A percentile compares a stretch with the other conserved stretches of the same genome.
phyloP scores from a whole-genome alignment of 2,888 invertebrate species.

The Dicyrtomina minuta region DNA sequence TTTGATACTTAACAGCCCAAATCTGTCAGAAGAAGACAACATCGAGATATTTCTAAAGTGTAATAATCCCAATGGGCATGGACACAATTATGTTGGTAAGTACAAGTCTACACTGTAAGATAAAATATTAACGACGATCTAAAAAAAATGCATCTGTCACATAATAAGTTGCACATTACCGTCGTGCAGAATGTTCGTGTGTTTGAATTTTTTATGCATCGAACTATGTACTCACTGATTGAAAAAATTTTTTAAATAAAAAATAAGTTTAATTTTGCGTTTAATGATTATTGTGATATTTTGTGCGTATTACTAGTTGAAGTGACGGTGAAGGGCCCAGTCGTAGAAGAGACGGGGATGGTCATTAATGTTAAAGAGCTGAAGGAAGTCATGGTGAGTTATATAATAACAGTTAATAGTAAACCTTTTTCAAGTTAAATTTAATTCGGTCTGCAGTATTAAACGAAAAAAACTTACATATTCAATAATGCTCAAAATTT shows the following conservation, averaged over 20 bases:
- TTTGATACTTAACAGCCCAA: conserved; percentile 62
- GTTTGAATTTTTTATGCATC: neutral
- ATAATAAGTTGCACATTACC: neutral
- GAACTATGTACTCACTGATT: neutral
- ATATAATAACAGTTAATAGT: neutral
- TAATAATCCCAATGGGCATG: conserved; percentile 94
- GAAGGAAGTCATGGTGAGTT: conserved; percentile 71
- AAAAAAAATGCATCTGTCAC: too few relatives aligned
- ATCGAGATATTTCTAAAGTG: conserved; percentile 86
- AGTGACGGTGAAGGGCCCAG: conserved; percentile 83
- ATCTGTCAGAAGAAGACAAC: conserved; percentile 80
- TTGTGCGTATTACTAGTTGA: conserved; percentile 66
- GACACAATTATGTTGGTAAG: conserved; percentile 94
- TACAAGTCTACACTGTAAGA: too few relatives aligned
- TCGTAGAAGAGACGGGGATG: conserved; percentile 88
- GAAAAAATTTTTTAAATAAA: too few relatives aligned
- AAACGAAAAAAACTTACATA: neutral
- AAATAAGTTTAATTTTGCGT: too few relatives aligned
- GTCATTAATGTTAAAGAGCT: conserved; percentile 90
- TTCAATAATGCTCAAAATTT: neutral
- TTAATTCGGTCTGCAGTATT: too few relatives aligned
- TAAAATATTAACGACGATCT: too few relatives aligned
- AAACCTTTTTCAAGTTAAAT: too few relatives aligned
- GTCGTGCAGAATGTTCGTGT: neutral
- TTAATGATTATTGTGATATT: neutral